Conservation (phyloP, 2,113 vertebrate genomes). For the Dromaius novaehollandiae region DNA sequence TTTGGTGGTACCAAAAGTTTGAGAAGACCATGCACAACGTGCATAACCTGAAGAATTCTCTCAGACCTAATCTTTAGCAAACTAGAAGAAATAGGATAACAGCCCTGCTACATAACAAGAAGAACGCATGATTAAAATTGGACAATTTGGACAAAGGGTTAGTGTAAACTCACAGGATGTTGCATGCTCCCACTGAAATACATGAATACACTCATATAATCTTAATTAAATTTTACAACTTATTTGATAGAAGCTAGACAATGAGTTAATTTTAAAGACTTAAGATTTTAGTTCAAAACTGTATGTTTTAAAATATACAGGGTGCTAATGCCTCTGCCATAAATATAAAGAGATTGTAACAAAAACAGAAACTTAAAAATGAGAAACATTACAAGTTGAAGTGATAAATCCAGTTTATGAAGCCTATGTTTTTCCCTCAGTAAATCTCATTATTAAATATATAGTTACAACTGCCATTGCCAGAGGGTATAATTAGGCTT, state of each 20-base stretch:
- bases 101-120: accelerated
- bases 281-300: neutral
- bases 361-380: neutral
- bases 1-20: neutral
- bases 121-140: accelerated
- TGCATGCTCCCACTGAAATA: neutral
- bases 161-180: neutral
- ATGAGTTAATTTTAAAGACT: neutral
- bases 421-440: neutral
- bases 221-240: neutral
- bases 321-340: neutral
- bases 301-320: neutral
- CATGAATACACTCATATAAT: neutral
- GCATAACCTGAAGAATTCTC: neutral
- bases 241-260: neutral
- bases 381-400: neutral
- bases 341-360: neutral
- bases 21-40: neutral
- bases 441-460: neutral
- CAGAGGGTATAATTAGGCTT: neutral
- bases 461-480: neutral
- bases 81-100: neutral
- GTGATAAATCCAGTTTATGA: neutral
- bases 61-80: neutral
- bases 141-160: neutral